phyloP scores from a whole-genome alignment of 1,140 invertebrate genomes.

The Pararge aegeria region DNA sequence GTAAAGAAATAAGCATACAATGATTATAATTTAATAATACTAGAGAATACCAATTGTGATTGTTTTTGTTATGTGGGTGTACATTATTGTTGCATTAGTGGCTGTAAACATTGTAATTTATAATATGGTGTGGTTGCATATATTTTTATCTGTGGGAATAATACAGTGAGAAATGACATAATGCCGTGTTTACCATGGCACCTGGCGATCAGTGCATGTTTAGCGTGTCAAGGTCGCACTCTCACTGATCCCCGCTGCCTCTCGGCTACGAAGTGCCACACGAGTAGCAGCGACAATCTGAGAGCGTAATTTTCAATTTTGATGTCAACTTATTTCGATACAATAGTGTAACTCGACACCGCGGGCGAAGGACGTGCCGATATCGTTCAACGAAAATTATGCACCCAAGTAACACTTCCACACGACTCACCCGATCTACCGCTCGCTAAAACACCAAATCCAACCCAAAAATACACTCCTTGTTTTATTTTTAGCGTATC shows the following conservation, averaged over 20 bases:
- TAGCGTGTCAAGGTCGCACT: conserved; percentile 22
- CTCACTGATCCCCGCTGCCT: conserved; percentile 15
- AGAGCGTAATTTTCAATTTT: conserved; percentile 19
- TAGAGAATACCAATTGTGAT: too few relatives aligned
- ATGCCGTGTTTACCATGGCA: conserved; percentile 9
- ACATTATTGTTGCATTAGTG: too few relatives aligned
- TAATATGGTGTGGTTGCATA: neutral
- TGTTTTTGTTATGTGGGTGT: too few relatives aligned
- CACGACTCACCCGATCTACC: conserved; percentile 55
- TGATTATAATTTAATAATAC: too few relatives aligned
- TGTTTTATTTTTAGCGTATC: conserved; percentile 67
- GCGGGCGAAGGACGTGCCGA: conserved; percentile 43
- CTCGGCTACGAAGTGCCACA: neutral
- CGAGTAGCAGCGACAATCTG: neutral
- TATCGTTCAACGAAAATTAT: conserved; percentile 13
- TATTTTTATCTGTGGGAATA: neutral
- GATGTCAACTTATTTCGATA: conserved; percentile 14
- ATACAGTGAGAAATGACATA: neutral
- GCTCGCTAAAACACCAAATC: conserved; percentile 68
- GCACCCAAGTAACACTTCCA: conserved; percentile 57
- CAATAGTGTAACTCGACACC: conserved; percentile 45
- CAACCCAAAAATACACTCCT: conserved; percentile 63
- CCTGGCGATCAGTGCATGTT: neutral
- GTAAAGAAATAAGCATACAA: too few relatives aligned
- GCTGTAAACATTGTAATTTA: conserved; percentile 1